Percentiles rank a stretch among this genome's conserved stretches.
Evolutionary conservation across 2,113 vertebrate species (phyloP).

Genomic region (Penelope pileata): DNA sequence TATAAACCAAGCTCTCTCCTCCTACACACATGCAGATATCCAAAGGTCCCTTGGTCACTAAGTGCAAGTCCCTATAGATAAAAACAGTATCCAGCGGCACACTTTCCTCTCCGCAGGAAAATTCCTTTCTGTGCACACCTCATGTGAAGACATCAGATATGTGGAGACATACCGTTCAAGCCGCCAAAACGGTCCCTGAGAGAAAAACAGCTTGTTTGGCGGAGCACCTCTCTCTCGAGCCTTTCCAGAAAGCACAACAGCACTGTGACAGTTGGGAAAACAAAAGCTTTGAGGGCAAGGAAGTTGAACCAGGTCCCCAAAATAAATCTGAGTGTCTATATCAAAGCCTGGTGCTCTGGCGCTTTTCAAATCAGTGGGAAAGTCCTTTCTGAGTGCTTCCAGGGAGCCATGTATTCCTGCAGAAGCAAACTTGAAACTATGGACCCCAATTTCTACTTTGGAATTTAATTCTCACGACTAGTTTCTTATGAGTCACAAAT

Average conservation of each 20-base stretch:
- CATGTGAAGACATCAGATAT: not conserved
- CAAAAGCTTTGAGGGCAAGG: not conserved
- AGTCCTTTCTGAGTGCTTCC: not conserved
- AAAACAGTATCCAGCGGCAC: not conserved
- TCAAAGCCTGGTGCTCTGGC: not conserved
- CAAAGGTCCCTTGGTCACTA: not conserved
- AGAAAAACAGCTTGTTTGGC: not conserved
- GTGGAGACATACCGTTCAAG: not conserved
- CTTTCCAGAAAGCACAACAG: rapidly evolving
- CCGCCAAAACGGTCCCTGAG: not conserved
- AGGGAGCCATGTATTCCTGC: not conserved
- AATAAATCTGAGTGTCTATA: not conserved
- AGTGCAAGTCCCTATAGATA: not conserved
- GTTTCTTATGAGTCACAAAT: not conserved
- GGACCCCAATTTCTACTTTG: not conserved
- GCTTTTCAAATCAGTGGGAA: not conserved
- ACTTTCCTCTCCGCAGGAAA: not conserved
- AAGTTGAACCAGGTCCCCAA: not conserved
- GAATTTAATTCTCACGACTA: not conserved
- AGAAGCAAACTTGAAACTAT: not conserved
- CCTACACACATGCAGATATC: not conserved
- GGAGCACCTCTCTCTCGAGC: not conserved
- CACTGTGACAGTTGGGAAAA: not conserved
- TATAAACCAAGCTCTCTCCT: not conserved
- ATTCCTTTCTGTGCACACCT: not conserved